These are phyloP conservation scores for Sebastolobus altivelis DNA, from an alignment of 2,797 vertebrate species.

Conservation along the genomic window DNA sequence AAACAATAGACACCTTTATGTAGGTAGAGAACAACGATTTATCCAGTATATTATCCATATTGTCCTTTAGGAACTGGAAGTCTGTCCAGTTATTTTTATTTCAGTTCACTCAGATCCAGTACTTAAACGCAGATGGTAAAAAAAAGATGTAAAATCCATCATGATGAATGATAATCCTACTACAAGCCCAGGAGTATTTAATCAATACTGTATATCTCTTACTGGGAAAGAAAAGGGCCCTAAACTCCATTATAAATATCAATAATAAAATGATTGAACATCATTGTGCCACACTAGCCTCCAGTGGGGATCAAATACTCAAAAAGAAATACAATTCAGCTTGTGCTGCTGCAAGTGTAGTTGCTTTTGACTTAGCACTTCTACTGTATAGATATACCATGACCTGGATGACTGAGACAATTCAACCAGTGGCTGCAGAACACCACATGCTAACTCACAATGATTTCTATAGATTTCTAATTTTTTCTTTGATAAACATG, in stretches of 20 bases:
- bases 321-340: neutral
- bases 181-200: neutral
- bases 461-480: no score
- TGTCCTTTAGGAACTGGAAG: neutral
- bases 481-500: neutral
- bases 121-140: neutral
- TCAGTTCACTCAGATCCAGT: conserved; percentile 1
- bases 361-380: neutral
- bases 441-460: neutral
- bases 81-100: neutral
- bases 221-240: neutral
- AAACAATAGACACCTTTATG: neutral
- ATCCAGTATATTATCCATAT: neutral
- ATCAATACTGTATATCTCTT: neutral
- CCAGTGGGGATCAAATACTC: neutral
- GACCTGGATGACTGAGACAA: neutral
- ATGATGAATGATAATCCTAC: neutral
- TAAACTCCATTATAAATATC: conserved; percentile 3
- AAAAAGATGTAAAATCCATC: neutral
- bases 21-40: neutral
- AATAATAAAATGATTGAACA: neutral
- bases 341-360: neutral
- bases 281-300: neutral
- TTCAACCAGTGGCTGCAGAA: neutral
- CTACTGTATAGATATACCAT: neutral